A percentile compares a stretch with the other conserved stretches of the same genome.
phyloP scores from a whole-genome alignment of 1,140 invertebrate genomes.

The Solen grandis region DNA sequence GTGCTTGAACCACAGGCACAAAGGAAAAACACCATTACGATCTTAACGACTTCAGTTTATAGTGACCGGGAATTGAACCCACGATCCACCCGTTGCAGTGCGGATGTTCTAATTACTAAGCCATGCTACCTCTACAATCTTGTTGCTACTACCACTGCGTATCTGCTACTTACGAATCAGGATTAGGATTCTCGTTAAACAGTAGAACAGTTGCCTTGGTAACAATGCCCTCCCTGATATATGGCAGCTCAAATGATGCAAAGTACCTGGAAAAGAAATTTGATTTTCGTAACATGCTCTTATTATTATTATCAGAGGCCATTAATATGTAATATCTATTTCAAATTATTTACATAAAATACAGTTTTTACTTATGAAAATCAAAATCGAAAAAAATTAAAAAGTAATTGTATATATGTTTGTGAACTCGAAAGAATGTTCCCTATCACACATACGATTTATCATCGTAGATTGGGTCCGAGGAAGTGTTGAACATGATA shows the following conservation, averaged over 20 bases:
- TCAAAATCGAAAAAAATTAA: no score
- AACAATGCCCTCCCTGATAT: conserved; percentile 15
- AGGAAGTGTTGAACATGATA: conserved; percentile 18
- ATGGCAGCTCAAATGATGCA: conserved; percentile 17
- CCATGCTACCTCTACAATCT: background rate
- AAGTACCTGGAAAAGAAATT: conserved; percentile 33
- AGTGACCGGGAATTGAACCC: no score
- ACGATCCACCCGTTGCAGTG: background rate
- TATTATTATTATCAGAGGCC: no score
- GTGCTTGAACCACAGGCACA: background rate
- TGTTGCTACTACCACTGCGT: background rate
- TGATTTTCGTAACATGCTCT: no score
- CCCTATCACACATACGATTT: conserved; percentile 37
- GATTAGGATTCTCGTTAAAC: conserved; percentile 20
- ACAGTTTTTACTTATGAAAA: no score
- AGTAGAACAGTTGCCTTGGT: conserved; percentile 34
- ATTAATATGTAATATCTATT: no score
- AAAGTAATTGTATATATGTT: no score
- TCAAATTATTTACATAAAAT: no score
- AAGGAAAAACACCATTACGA: background rate
- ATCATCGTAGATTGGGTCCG: conserved; percentile 10
- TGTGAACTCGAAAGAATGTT: no score
- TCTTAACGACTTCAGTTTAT: background rate
- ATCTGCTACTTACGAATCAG: background rate
- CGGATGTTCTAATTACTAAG: no score